Evolutionary conservation across 2,113 vertebrate species (phyloP).

Genomic region (Chelonoidis abingdonii): DNA sequence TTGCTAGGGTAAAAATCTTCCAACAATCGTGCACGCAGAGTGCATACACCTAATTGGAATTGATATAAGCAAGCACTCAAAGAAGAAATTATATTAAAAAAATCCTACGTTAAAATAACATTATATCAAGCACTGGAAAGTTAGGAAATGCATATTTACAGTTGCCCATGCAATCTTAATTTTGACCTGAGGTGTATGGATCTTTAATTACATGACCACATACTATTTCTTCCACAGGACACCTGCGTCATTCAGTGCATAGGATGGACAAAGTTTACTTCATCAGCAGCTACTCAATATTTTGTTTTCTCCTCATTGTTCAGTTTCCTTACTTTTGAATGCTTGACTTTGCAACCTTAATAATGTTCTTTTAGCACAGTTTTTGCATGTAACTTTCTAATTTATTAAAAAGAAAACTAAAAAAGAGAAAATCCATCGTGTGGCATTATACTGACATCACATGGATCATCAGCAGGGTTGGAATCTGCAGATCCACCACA

Average conservation of each 20-base stretch:
- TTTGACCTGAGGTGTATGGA: not conserved
- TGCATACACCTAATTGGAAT: too few species aligned
- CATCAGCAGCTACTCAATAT: not conserved
- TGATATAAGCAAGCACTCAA: too few species aligned
- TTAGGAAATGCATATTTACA: not conserved
- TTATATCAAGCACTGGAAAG: not conserved
- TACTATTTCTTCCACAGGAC: not conserved
- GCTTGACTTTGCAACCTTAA: not conserved
- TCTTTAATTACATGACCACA: not conserved
- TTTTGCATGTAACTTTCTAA: not conserved
- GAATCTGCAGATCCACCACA: not conserved
- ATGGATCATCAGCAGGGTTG: not conserved
- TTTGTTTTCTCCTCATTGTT: not conserved
- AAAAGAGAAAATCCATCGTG: not conserved
- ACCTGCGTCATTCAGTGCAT: not conserved
- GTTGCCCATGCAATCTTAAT: not conserved
- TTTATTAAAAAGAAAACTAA: not conserved
- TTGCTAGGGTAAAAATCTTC: too few species aligned
- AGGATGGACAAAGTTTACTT: not conserved
- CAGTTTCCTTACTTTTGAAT: not conserved
- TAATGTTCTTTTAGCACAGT: not conserved
- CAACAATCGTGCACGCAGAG: too few species aligned
- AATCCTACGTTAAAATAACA: not conserved
- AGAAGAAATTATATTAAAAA: not conserved
- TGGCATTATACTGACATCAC: not conserved